Base-by-base conservation (phyloP, 1,140 invertebrate genomes). In the Polyergus mexicanus region DNA sequence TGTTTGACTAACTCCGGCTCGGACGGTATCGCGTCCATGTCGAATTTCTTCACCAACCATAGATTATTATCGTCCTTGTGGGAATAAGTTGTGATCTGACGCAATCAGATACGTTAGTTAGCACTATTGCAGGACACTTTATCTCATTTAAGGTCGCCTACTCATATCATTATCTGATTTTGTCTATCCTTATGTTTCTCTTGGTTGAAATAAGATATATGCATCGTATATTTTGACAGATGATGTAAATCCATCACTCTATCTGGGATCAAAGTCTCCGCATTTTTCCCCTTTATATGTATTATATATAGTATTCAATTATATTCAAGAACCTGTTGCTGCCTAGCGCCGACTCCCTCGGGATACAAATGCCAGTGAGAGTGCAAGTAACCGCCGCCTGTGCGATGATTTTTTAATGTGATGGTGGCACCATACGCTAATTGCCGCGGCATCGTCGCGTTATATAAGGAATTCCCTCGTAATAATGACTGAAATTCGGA, bases 11-110 rank as follows among this genome's bases (percentile, higher is more conserved):
- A 91, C 86, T 96, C 95, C n/a, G 96, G 93, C 16, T 95, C 88
- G 8, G 76, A 85, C 28, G 89, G 92, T 54, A 96, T 94, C 62
- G 95, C 95, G 35, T 97, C 96, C 10, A 96, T 96, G 86, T 98
- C 96, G 90, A 96, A 98, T 62, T 97, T 97, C 94, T 99, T 98
- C 13, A 99, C 96, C 0, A 97, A 89, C 98, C 98, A 99, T 86
- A 97, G 96, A 94, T 99, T 99, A 92, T 99, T 99, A 74, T 99
- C 98, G 94, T 99, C 99, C 95, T 99, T 99, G 94, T 99, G 99
- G 0, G 98, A 98, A 94, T 99, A 99, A 0, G 98, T 98, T 25
- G 99, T 99, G 65, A 99, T 97, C 98, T 99, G 19, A 51, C 16
- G 88, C 32, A 74, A 83, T 83, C 13, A 60, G 10, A 41, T 41